Evolutionary conservation across 2,888 invertebrate species (phyloP), one percentile per base, ranked within the genome.

Genomic region (Hypolimnas misippus): DNA sequence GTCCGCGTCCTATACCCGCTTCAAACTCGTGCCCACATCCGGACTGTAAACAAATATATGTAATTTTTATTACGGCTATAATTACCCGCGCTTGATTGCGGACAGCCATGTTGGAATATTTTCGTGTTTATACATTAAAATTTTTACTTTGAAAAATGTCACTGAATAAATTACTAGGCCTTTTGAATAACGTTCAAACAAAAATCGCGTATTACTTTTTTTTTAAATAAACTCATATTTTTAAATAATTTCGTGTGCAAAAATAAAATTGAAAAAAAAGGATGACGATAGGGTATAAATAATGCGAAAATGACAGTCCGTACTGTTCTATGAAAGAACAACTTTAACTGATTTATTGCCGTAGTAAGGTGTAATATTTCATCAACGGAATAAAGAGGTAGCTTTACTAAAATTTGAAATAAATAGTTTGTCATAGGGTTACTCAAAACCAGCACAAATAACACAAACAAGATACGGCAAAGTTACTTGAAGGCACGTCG

Each of bases 21-120:
- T 73, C 82, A 83, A 85, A 83, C 80, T 83, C 83, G 83, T 79
- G 76, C 81, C 82, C 82, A 83, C 83, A 84, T 82, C 83, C 78
- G 76, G 79, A 76, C 77, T 81, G 77, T 82, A 83, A 84, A 83
- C 83, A 83, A 84, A 83, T 65, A 79, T 83, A 76, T 75, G 82
- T 81, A 84, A 82, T 84, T 86, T 85, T 86, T 85, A 84, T 83
- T 66, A 66, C 61, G 56, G 65, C 60, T 65, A 68, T 68, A 67
- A 71, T 71, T 70, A 72, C 65, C 62, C 57, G 55, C 57, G 65
- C 64, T 49, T 64, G 66, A 67, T 70, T 66, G 62, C 63, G 66
- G 61, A 7, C 61, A 63, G 55, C 51, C 59, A 42, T 53, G 17
- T 53, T 49, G 38, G 53, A 60, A 60, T 46, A 54, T 54, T 53